Base-by-base conservation (phyloP, 2,888 invertebrate species). In the Drymonia ruficornis region DNA sequence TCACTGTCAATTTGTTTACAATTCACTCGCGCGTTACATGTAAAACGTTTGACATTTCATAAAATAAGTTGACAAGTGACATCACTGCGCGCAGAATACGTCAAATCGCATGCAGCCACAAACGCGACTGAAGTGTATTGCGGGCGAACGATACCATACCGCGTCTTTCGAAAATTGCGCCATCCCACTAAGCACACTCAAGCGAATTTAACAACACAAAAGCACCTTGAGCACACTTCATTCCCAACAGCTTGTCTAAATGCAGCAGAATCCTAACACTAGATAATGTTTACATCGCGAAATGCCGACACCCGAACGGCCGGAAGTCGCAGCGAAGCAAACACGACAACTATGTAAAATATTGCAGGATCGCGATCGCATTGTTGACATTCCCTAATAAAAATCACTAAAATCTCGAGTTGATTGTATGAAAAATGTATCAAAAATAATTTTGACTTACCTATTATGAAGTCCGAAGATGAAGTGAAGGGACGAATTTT, bases 281-380 rank as follows among this genome's bases (percentile, higher is more conserved):
- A 91, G 88, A 91, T 91, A 89, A 89, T 92, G 92, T 92, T 92
- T 92, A 92, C 92, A 90, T 90, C 92, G 89, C 91, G 84, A 91
- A 89, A 91, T 89, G 88, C 88, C 90, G 90, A 89, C 91, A 90
- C 89, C 86, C 88, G 81, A 93, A 85, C 91, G 86, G 83, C 89
- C 92, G 92, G 93, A 93, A 93, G 93, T 93, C 86, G 86, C 87
- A 81, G 92, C 93, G 93, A 93, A 93, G 92, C 94, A 94, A 94
- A 94, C 94, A 94, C 94, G 95, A 94, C 95, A 95, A 95, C 94
- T 95, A 95, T 95, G 95, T 95, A 94, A 95, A 95, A 95, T 95
- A 95, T 95, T 95, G 94, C 94, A 94, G 94, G 95, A 95, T 95
- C 93, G 94, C 94, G 94, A 94, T 94, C 95, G 94, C 95, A 95